phyloP scores from a whole-genome alignment of 2,113 vertebrate genomes.

The Oceanites oceanicus region DNA sequence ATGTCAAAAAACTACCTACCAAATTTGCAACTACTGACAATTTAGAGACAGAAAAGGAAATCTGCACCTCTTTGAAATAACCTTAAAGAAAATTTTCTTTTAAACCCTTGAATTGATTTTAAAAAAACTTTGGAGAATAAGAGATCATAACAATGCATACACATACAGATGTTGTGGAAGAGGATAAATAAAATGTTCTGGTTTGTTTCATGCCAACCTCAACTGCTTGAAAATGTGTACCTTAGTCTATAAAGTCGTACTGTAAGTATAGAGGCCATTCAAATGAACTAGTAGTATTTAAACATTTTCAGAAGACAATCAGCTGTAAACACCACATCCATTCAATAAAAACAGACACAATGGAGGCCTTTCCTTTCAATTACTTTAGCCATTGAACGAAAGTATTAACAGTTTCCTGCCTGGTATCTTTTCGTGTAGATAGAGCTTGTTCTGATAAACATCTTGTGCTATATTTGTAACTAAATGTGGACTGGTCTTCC shows the following conservation, averaged over 20 bases:
- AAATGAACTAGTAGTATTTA: slow-evolving; percentile 17
- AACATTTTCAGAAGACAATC: slow-evolving; percentile 73
- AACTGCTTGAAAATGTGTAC: background rate
- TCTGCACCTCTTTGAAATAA: background rate
- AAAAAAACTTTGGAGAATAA: background rate
- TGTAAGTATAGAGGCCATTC: slow-evolving; percentile 58
- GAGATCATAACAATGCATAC: background rate
- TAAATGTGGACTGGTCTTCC: slow-evolving; percentile 64
- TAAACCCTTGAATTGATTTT: background rate
- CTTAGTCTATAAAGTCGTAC: background rate
- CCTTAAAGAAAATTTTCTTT: background rate
- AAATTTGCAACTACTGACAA: background rate
- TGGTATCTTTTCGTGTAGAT: slow-evolving; percentile 70
- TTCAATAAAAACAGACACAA: slow-evolving; percentile 59
- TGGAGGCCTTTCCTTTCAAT: slow-evolving; percentile 79
- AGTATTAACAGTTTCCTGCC: slow-evolving; percentile 76
- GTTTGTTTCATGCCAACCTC: background rate
- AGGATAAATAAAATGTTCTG: background rate
- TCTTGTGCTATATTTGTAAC: slow-evolving; percentile 69
- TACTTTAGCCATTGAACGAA: slow-evolving; percentile 71
- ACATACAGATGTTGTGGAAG: background rate
- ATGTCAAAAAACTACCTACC: background rate
- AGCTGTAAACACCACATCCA: slow-evolving; percentile 66
- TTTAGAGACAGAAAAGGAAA: background rate
- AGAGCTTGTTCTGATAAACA: slow-evolving; percentile 79